Conservation (phyloP, 1,140 invertebrate species). For the Apis mellifera region DNA sequence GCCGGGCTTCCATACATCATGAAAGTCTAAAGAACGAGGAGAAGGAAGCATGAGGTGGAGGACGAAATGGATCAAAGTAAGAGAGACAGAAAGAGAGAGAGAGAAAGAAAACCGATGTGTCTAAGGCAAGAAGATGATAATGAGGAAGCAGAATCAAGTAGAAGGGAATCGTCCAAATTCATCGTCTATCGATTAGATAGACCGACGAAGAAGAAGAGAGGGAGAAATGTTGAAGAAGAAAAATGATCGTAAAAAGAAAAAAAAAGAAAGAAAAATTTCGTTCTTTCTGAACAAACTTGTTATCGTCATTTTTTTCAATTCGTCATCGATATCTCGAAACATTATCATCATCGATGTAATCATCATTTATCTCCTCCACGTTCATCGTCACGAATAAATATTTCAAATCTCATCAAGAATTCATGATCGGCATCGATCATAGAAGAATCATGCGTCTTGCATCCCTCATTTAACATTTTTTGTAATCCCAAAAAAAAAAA, state of each 20-base stretch:
- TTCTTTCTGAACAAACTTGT: conserved; percentile 31
- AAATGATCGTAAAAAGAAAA: neutral
- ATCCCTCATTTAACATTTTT: neutral
- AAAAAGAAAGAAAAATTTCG: conserved; percentile 14
- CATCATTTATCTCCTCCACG: conserved; percentile 55
- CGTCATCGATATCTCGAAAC: conserved; percentile 37
- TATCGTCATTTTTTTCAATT: conserved; percentile 42
- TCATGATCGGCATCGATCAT: conserved; percentile 3
- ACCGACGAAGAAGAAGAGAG: neutral
- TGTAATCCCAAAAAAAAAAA: neutral
- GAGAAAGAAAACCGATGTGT: conserved; percentile 16
- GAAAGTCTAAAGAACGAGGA: conserved; percentile 72
- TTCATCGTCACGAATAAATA: conserved; percentile 34
- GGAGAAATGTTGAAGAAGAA: neutral
- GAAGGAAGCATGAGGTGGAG: conserved; percentile 34
- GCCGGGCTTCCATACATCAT: conserved; percentile 79
- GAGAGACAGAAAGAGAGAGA: conserved; percentile 10
- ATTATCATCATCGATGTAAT: conserved; percentile 38
- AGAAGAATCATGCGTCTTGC: neutral
- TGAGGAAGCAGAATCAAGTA: conserved; percentile 21
- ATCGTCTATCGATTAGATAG: neutral
- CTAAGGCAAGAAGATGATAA: conserved; percentile 13
- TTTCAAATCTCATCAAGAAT: neutral
- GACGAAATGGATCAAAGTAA: conserved; percentile 24
- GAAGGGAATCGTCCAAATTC: neutral